These are phyloP conservation scores for Pachypeltis micranthus DNA, from an alignment of 1,140 invertebrate species.

Conservation along the genomic window DNA sequence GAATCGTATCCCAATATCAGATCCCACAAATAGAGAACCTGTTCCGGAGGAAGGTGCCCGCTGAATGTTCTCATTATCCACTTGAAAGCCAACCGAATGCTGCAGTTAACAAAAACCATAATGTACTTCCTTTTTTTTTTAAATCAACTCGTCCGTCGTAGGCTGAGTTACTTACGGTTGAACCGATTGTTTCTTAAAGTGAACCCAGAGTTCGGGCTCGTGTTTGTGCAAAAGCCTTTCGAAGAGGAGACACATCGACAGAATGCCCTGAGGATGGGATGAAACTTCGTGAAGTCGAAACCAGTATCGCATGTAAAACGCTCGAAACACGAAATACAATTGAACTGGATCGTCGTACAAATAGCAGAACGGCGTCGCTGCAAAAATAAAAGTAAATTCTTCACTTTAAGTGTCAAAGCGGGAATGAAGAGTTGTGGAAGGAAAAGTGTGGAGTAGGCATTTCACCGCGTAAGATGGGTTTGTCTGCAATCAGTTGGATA, in stretches of 20 bases:
- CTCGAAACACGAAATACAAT: slow-evolving; percentile 80
- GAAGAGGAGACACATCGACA: slow-evolving; percentile 70
- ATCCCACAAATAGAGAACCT: slow-evolving; percentile 85
- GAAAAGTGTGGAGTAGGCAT: no score
- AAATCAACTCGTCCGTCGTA: no score
- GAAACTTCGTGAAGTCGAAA: slow-evolving; percentile 82
- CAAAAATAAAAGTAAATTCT: no score
- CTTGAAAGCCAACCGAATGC: slow-evolving; percentile 82
- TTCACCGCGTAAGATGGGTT: no score
- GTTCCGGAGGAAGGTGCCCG: slow-evolving; percentile 81
- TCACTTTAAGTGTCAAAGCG: no score
- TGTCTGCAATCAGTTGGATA: no score
- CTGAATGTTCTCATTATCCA: slow-evolving; percentile 93
- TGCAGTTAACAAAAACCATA: no score
- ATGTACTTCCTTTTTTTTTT: no score
- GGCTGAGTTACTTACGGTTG: slow-evolving; percentile 66
- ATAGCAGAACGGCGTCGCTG: slow-evolving; percentile 89
- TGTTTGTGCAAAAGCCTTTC: slow-evolving; percentile 82
- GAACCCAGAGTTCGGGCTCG: slow-evolving; percentile 79
- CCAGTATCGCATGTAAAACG: slow-evolving; percentile 86
- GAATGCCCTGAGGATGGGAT: slow-evolving; percentile 75
- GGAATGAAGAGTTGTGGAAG: no score
- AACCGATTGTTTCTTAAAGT: slow-evolving; percentile 74
- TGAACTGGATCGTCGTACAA: slow-evolving; percentile 76
- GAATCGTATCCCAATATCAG: slow-evolving; percentile 83